Evolutionary conservation across 2,797 vertebrate species (phyloP), one percentile per base, ranked within the genome.

Genomic region (Peromyscus melanophrys): DNA sequence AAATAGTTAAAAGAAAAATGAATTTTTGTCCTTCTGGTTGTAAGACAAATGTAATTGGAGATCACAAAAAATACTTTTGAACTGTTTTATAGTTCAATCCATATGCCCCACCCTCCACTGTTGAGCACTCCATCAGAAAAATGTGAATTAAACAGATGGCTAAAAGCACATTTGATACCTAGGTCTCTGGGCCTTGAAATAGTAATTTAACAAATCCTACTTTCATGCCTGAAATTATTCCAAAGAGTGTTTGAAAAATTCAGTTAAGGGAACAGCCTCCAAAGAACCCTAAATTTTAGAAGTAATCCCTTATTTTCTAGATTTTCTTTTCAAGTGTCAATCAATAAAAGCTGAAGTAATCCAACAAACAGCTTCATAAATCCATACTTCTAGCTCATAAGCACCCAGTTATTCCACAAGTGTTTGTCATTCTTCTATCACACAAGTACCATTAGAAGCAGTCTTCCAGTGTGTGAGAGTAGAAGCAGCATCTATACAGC

Each of bases 161-260:
- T 93, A 90, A 93, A 96, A 97, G 81, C 65, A 81, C 29, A 83
- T 61, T 81, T 86, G 73, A 96, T 96, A 63, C 57, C 55, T 95
- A 37, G 49, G 55, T 89, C 59, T 88, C 90, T 94, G 88, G 37
- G 78, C 13, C 59, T 92, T 90, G 81, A 92, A 92, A 92, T 90
- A 80, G 57, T 95, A 87, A 95, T 95, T 97, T 76, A 95, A 75
- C 84, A 95, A 96, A 77, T 84, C 61, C n/a, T 92, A 75, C 69
- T 57, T 19, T 94, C 55, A 25, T 75, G 37, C 71, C 81, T 95
- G 87, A 84, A 43, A 87, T 94, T 77, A 95, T 43, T 83, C 37
- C 92, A 88, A 92, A 34, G 49, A 93, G 71, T 94, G 65, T 87
- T 95, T 92, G 91, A 92, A n/a, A 97, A 90, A 95, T 27, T 87